A percentile compares a stretch with the other conserved stretches of the same genome.
Conservation (phyloP, 2,113 vertebrate genomes). For the Ailuropoda melanoleuca region DNA sequence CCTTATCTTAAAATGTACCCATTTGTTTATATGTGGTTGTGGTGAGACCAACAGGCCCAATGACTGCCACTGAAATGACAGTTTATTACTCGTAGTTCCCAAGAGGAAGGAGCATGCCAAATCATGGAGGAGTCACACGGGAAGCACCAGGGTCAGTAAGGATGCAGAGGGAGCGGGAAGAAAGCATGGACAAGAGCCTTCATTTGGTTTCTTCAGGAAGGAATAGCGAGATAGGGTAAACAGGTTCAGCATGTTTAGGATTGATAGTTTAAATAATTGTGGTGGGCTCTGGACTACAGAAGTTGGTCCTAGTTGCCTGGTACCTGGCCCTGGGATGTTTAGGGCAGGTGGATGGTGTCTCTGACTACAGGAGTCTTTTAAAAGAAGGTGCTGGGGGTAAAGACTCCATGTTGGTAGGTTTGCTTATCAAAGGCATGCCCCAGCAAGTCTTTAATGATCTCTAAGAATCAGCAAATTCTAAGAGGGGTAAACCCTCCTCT, state of each 20-base stretch:
- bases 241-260: background rate
- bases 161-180: background rate
- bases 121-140: fast-evolving
- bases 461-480: background rate
- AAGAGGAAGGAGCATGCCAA: background rate
- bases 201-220: background rate
- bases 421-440: background rate
- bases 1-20: background rate
- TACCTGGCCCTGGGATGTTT: background rate
- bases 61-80: background rate
- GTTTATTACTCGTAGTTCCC: background rate
- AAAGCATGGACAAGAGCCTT: background rate
- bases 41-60: background rate
- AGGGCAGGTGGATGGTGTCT: background rate
- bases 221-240: background rate
- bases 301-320: background rate
- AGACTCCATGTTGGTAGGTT: background rate
- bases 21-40: background rate
- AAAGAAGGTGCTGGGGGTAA: background rate
- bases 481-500: background rate
- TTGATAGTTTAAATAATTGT: background rate
- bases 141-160: background rate
- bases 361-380: background rate
- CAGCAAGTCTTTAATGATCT: background rate
- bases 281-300: background rate